phyloP scores from a whole-genome alignment of 92 coral and sea anemone genomes.

The Montipora capitata region DNA sequence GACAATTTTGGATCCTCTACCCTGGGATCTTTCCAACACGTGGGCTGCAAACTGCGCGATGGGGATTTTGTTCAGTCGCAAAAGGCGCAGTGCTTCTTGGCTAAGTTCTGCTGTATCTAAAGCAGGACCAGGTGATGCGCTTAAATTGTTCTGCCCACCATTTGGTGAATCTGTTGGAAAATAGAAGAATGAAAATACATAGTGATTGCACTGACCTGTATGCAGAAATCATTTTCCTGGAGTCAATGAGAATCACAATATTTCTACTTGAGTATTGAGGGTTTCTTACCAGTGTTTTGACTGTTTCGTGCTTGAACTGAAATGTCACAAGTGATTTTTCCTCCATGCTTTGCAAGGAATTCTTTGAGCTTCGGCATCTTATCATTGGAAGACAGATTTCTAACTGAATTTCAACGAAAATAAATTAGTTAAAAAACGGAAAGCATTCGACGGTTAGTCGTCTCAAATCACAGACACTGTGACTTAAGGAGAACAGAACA shows the following conservation, averaged over 20 bases:
- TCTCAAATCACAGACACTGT: slow-evolving; percentile 13
- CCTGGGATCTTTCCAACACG: too few relatives aligned
- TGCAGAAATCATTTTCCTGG: slow-evolving; percentile 12
- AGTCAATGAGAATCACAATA: slow-evolving; percentile 3
- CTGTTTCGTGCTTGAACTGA: slow-evolving; percentile 29
- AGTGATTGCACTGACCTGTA: slow-evolving; percentile 24
- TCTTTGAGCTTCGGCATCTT: slow-evolving; percentile 21
- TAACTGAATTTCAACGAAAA: slow-evolving; percentile 25
- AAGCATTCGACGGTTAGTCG: background rate
- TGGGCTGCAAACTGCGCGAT: too few relatives aligned
- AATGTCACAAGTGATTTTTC: slow-evolving; percentile 18
- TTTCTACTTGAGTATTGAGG: background rate
- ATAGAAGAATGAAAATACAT: slow-evolving; percentile 15
- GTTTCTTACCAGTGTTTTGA: slow-evolving; percentile 27
- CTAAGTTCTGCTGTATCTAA: background rate
- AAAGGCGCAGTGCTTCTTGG: slow-evolving; percentile 10
- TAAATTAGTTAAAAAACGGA: slow-evolving; percentile 15
- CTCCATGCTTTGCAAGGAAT: slow-evolving; percentile 34
- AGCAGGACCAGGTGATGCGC: slow-evolving; percentile 27
- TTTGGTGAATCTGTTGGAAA: slow-evolving; percentile 15
- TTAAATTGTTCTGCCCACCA: slow-evolving; percentile 26
- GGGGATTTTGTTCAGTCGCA: background rate
- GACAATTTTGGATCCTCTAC: too few relatives aligned
- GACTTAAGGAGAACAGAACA: slow-evolving; percentile 1
- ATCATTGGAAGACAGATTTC: slow-evolving; percentile 22